Conservation (phyloP, 2,113 vertebrate species). For the Rattus rattus region DNA sequence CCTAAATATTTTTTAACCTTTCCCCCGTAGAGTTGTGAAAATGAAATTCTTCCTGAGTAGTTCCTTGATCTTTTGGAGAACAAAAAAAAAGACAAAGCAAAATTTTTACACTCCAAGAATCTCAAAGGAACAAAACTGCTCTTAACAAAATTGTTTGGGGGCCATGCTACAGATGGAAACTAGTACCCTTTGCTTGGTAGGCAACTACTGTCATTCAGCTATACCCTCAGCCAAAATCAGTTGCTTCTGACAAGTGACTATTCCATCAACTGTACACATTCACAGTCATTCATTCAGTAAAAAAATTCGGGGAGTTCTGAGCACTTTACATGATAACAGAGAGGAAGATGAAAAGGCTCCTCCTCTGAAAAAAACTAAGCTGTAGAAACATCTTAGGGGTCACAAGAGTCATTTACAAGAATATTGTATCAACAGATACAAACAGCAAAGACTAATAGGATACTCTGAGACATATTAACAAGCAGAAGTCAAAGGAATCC, state of each 20-base stretch:
- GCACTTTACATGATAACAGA: neutral
- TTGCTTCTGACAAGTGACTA: neutral
- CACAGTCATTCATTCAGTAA: conserved; percentile 22
- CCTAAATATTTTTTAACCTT: conserved; percentile 50
- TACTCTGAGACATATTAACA: conserved; percentile 8
- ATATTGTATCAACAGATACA: neutral
- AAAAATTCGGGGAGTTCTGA: neutral
- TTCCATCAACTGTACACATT: neutral
- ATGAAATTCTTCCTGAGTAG: conserved; percentile 38
- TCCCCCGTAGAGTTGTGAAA: conserved; percentile 28
- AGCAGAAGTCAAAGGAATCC: neutral
- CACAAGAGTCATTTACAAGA: neutral
- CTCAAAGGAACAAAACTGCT: neutral
- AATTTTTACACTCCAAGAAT: conserved; percentile 17
- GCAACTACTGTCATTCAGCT: neutral
- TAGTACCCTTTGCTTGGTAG: neutral
- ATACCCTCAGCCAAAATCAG: neutral
- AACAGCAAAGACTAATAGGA: conserved; percentile 6
- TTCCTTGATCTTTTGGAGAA: conserved; percentile 27
- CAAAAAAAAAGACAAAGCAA: conserved; percentile 41
- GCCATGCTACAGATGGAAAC: neutral
- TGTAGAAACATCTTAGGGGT: conserved; percentile 58
- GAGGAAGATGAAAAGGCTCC: conserved; percentile 27
- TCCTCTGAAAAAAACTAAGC: conserved; percentile 19
- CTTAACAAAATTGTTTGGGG: neutral